Evolutionary conservation across 2,113 vertebrate genomes (phyloP).

Genomic region (Raphicerus campestris): DNA sequence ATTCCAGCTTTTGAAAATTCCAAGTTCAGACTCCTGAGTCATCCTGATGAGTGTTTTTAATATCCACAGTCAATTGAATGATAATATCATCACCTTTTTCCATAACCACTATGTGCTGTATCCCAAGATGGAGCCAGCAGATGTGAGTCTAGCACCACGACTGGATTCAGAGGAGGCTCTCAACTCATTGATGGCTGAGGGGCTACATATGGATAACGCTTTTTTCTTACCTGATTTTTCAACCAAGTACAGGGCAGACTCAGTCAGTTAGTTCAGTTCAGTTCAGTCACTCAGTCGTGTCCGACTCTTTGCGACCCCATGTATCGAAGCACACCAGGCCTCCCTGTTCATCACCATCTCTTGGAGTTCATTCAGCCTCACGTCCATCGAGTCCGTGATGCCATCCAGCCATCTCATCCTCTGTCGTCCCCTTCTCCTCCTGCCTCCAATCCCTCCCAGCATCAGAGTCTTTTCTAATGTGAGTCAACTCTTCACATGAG

Average conservation of each 20-base stretch:
- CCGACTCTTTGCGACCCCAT: accelerated
- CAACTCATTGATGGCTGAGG: not conserved
- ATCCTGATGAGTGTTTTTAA: not conserved
- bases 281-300: too few relatives aligned
- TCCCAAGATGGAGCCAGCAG: not conserved
- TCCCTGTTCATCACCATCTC: too few relatives aligned
- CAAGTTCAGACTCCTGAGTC: not conserved
- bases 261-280: too few relatives aligned
- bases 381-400: too few relatives aligned
- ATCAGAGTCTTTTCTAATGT: too few relatives aligned
- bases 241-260: not conserved
- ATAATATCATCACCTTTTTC: not conserved
- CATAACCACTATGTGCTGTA: not conserved
- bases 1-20: not conserved
- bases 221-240: not conserved
- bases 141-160: not conserved
- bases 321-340: accelerated
- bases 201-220: too few relatives aligned
- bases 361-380: accelerated
- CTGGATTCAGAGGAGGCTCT: not conserved
- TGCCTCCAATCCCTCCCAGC: too few relatives aligned
- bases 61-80: not conserved
- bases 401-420: too few relatives aligned
- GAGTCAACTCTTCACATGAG: too few relatives aligned
- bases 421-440: too few relatives aligned